A percentile compares a stretch with the other conserved stretches of the same genome.
phyloP scores from a whole-genome alignment of 2,797 vertebrate species.

The Siniperca obscura region DNA sequence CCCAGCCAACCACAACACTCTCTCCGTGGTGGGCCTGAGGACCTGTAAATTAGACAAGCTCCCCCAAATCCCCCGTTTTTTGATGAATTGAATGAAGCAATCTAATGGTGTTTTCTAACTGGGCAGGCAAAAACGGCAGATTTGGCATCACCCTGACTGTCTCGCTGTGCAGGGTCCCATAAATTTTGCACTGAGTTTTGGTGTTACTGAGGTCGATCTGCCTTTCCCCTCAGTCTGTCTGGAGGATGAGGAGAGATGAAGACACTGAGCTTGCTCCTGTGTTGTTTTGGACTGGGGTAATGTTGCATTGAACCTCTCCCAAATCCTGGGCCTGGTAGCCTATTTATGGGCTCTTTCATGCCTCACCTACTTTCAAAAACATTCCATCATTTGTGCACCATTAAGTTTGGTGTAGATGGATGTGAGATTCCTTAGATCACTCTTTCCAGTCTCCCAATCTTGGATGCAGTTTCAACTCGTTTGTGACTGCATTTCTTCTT shows the following conservation, averaged over 20 bases:
- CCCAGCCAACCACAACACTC: constrained; percentile 79
- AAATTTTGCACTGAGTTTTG: constrained; percentile 74
- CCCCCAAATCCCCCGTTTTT: constrained; percentile 62
- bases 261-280: constrained; percentile 61
- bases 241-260: constrained; percentile 61
- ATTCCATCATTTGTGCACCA: constrained; percentile 81
- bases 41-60: constrained; percentile 83
- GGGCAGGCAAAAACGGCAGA: constrained; percentile 68
- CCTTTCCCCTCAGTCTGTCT: constrained; percentile 58
- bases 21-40: constrained; percentile 68
- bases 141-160: constrained; percentile 64
- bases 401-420: constrained; percentile 78
- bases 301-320: constrained; percentile 68
- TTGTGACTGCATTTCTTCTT: constrained; percentile 63
- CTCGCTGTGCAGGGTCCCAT: constrained; percentile 73
- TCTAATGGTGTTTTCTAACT: constrained; percentile 76
- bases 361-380: constrained; percentile 80
- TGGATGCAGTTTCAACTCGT: constrained; percentile 74
- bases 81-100: constrained; percentile 76
- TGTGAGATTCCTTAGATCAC: constrained; percentile 72
- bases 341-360: constrained; percentile 81
- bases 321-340: constrained; percentile 74
- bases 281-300: constrained; percentile 64
- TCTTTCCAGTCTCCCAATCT: constrained; percentile 69
- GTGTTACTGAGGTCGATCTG: constrained; percentile 77